phyloP scores from a whole-genome alignment of 2,888 invertebrate genomes.

The Mythimna albipuncta region DNA sequence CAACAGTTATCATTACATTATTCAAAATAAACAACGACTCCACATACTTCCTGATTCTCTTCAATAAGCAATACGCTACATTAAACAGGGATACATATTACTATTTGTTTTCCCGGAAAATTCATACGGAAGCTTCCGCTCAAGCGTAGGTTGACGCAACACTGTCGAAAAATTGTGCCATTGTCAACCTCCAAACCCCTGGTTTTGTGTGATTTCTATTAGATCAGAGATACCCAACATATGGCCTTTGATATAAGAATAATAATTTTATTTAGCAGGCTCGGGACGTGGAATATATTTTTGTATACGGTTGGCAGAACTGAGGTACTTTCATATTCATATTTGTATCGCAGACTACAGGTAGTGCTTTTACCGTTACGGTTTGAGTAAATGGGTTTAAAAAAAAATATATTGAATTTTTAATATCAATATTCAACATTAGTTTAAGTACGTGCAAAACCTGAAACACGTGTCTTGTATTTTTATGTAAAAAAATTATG shows the following conservation, averaged over 20 bases:
- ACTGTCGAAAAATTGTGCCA: slow-evolving; percentile 21
- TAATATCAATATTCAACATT: neutral
- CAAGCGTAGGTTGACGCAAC: slow-evolving; percentile 20
- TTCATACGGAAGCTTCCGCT: slow-evolving; percentile 2
- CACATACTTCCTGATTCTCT: slow-evolving; percentile 5
- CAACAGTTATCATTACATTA: neutral
- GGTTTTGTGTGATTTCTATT: slow-evolving; percentile 21
- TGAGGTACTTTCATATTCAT: neutral
- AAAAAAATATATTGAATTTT: neutral
- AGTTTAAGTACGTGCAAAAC: too few relatives aligned
- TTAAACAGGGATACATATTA: slow-evolving; percentile 25
- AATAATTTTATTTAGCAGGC: slow-evolving; percentile 13
- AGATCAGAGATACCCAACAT: slow-evolving; percentile 27
- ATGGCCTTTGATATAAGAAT: slow-evolving; percentile 25
- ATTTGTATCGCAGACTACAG: neutral
- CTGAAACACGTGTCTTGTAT: too few relatives aligned
- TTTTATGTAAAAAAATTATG: too few relatives aligned
- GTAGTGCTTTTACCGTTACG: neutral
- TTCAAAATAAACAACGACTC: neutral
- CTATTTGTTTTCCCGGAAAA: slow-evolving; percentile 41
- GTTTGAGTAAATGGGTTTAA: neutral
- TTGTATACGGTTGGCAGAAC: slow-evolving; percentile 7
- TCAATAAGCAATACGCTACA: slow-evolving; percentile 33
- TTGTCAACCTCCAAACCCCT: slow-evolving; percentile 4
- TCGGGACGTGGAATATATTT: neutral